phyloP scores from a whole-genome alignment of 2,888 invertebrate genomes.

The Epicampocera succincta region DNA sequence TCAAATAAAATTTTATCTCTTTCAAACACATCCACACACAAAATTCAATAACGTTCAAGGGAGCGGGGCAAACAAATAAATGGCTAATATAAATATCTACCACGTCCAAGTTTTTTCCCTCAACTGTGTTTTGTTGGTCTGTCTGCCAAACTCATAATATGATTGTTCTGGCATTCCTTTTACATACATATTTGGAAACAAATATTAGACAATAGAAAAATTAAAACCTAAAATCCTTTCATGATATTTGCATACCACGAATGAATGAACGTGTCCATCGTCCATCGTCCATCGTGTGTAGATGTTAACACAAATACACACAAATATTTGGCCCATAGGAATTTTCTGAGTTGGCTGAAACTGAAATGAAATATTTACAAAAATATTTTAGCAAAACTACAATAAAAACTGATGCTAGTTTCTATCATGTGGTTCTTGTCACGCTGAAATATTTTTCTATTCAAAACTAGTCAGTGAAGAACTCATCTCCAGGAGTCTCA shows the following conservation, averaged over 20 bases:
- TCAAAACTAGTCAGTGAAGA: no score
- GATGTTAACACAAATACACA: no score
- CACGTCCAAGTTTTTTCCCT: background rate
- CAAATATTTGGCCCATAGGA: no score
- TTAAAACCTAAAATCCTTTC: slow-evolving; percentile 22
- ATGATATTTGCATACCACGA: slow-evolving; percentile 4
- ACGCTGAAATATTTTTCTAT: no score
- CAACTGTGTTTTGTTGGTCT: slow-evolving; percentile 1
- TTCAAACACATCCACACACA: background rate
- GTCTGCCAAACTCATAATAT: slow-evolving; percentile 24
- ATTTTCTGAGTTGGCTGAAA: no score
- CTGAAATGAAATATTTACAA: no score
- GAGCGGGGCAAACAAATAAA: slow-evolving; percentile 24
- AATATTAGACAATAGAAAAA: slow-evolving; percentile 33
- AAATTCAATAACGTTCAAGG: background rate
- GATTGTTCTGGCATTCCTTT: slow-evolving; percentile 28
- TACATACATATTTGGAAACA: slow-evolving; percentile 3
- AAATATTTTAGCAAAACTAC: no score
- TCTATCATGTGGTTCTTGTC: no score
- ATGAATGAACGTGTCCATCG: background rate
- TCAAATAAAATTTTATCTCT: slow-evolving; percentile 5
- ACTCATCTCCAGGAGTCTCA: no score
- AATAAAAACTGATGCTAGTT: no score
- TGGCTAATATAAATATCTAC: slow-evolving; percentile 28
- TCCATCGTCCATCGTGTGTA: no score